Conservation (phyloP, 2,797 vertebrate species). For the Acipenser oxyrinchus region DNA sequence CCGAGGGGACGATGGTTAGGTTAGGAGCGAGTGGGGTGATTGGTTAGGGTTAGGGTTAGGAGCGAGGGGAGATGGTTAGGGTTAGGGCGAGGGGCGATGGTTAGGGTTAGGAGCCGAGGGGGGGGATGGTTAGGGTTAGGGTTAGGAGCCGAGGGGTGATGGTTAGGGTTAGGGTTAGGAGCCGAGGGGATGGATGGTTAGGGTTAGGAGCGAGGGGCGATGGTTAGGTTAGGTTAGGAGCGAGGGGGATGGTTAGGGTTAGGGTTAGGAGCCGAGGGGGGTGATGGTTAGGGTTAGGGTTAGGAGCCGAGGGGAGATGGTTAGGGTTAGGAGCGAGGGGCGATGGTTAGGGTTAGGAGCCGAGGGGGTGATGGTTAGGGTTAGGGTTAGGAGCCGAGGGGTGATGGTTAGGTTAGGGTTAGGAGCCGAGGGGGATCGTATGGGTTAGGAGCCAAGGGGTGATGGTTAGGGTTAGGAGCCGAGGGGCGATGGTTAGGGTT, state of each 20-base stretch:
- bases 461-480: constrained; percentile 11
- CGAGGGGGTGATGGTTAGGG: constrained; percentile 21
- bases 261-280: too few relatives aligned
- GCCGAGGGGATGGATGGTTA: constrained; percentile 31
- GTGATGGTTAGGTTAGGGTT: constrained; percentile 15
- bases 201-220: constrained; percentile 35
- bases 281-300: too few relatives aligned
- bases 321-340: constrained; percentile 22
- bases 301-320: too few relatives aligned
- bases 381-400: constrained; percentile 26
- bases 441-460: constrained; percentile 19
- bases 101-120: too few relatives aligned
- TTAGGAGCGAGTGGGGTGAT: constrained; percentile 32
- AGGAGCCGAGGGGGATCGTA: constrained; percentile 30
- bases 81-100: constrained; percentile 35
- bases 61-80: constrained; percentile 27
- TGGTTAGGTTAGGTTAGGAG: too few relatives aligned
- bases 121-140: constrained; percentile 41
- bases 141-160: constrained; percentile 44
- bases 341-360: constrained; percentile 22
- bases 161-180: constrained; percentile 28
- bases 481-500: constrained; percentile 30
- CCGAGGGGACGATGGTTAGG: constrained; percentile 22
- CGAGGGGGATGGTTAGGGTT: too few relatives aligned
- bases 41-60: constrained; percentile 30